A percentile compares a stretch with the other conserved stretches of the same genome.
Conservation (phyloP, 64 coral and sea anemone genomes). For the Pocillopora damicornis region DNA sequence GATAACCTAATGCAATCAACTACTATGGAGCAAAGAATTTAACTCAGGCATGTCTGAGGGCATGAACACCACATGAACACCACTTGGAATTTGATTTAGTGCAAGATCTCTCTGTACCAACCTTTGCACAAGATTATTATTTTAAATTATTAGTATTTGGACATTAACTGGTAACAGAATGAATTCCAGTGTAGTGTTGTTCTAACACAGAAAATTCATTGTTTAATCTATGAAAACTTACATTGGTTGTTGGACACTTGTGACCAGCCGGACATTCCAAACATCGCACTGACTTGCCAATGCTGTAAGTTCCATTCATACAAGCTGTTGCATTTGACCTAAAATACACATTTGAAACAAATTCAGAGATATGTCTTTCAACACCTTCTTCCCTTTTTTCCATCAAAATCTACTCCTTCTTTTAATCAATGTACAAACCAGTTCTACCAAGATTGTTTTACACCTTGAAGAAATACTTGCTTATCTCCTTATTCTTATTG, state of each 20-base stretch:
- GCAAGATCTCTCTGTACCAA: too few relatives aligned
- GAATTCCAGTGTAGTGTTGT: not conserved
- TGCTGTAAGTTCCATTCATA: constrained; percentile 64
- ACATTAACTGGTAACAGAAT: too few relatives aligned
- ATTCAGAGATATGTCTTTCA: too few relatives aligned
- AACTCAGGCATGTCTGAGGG: too few relatives aligned
- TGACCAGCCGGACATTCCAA: constrained; percentile 73
- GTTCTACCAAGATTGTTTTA: not conserved
- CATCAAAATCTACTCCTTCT: too few relatives aligned
- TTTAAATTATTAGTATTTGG: not conserved
- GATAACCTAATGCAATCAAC: not conserved
- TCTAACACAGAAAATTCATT: not conserved
- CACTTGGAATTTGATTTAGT: too few relatives aligned
- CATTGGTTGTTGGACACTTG: constrained; percentile 59
- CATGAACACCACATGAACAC: too few relatives aligned
- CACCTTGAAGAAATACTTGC: not conserved
- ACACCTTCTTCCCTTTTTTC: too few relatives aligned
- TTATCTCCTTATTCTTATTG: too few relatives aligned
- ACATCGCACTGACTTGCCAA: constrained; percentile 61
- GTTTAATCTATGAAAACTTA: not conserved
- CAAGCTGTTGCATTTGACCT: constrained; percentile 46
- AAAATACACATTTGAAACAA: not conserved
- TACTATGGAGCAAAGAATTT: too few relatives aligned
- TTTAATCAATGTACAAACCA: not conserved
- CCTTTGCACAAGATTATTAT: not conserved